These are phyloP conservation scores for Arremon aurantiirostris DNA, from an alignment of 2,797 vertebrate species.

Conservation along the genomic window DNA sequence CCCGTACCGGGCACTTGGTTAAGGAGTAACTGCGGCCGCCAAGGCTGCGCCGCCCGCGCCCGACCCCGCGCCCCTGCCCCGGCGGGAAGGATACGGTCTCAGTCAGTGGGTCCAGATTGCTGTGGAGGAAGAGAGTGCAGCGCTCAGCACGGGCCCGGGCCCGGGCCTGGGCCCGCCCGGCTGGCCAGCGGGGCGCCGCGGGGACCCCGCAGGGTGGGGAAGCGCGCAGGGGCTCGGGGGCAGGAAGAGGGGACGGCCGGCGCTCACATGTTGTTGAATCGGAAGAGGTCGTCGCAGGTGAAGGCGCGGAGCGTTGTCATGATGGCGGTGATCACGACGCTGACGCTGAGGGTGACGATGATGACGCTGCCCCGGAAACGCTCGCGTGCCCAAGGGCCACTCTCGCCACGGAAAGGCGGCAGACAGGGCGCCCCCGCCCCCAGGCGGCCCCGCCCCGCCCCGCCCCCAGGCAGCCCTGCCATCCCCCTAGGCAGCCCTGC, in stretches of 20 bases:
- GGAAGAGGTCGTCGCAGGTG: neutral
- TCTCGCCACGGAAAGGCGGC: neutral
- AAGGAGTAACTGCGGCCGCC: neutral
- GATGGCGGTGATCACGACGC: neutral
- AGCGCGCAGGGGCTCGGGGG: neutral
- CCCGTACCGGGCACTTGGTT: slow-evolving; percentile 81
- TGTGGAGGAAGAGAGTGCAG: neutral
- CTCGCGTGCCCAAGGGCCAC: neutral
- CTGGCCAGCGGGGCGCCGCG: neutral
- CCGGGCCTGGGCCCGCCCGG: too few species aligned
- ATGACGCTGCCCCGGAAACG: neutral
- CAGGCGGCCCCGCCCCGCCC: neutral
- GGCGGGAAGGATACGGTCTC: neutral
- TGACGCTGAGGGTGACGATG: rapidly evolving
- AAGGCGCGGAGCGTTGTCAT: slow-evolving; percentile 2
- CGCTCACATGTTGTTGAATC: slow-evolving; percentile 11
- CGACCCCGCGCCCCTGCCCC: neutral
- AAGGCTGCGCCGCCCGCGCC: neutral
- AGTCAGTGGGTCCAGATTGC: slow-evolving; percentile 1
- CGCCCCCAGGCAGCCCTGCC: neutral
- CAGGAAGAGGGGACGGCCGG: neutral
- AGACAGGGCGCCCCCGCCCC: too few species aligned
- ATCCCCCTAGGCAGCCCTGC: too few species aligned
- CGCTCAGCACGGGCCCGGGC: neutral
- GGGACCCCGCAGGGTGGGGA: too few species aligned